Percentiles rank a stretch among this genome's conserved stretches.
phyloP scores from a whole-genome alignment of 2,113 vertebrate genomes.

The Maccullochella peelii region DNA sequence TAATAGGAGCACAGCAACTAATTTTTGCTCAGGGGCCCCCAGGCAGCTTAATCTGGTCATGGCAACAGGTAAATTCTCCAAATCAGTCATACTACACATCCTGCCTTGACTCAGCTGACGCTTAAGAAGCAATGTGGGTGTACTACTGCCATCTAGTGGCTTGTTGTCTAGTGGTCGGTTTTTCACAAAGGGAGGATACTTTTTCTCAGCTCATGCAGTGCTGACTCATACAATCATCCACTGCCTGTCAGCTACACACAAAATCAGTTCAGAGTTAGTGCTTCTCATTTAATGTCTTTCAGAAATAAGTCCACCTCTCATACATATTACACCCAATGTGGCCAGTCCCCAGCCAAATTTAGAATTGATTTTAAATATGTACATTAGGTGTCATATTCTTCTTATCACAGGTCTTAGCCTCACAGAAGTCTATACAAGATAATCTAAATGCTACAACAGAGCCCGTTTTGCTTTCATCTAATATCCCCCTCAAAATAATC shows the following conservation, averaged over 20 bases:
- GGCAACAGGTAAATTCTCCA: slow-evolving; percentile 14
- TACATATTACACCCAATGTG: neutral
- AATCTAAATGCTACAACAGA: neutral
- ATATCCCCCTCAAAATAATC: neutral
- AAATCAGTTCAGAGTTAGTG: neutral
- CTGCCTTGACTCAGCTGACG: neutral
- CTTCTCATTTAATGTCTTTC: neutral
- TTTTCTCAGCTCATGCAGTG: neutral
- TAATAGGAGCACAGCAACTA: neutral
- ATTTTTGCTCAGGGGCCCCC: neutral
- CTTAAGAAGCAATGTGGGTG: neutral
- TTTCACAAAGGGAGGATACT: neutral
- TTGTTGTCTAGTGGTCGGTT: neutral
- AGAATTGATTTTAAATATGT: neutral
- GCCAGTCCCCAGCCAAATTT: neutral
- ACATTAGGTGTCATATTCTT: neutral
- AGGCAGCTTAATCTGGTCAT: slow-evolving; percentile 4
- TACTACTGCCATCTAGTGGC: slow-evolving; percentile 58
- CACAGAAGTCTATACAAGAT: neutral
- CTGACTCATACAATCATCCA: slow-evolving; percentile 29
- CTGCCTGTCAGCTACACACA: neutral
- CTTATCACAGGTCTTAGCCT: neutral
- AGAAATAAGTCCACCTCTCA: neutral
- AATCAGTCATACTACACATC: neutral
- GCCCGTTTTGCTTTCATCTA: slow-evolving; percentile 25